Evolutionary conservation across 2,888 invertebrate species (phyloP).

Genomic region (Ichneumon xanthorius): DNA sequence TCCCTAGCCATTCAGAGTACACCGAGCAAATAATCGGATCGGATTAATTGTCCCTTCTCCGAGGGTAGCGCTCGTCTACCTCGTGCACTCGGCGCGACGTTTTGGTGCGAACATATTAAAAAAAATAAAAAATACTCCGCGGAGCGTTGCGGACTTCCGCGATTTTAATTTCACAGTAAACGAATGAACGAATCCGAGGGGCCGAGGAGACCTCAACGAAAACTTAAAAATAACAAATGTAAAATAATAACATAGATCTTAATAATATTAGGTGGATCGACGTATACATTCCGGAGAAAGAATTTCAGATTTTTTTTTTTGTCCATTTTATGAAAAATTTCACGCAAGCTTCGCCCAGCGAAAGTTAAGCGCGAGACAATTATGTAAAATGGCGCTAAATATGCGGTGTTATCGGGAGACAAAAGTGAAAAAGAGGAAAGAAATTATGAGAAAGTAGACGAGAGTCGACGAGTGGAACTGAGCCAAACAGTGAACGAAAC

Average conservation of each 20-base stretch:
- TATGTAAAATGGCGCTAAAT: constrained; percentile 11
- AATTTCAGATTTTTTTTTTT: constrained; percentile 23
- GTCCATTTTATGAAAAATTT: constrained; percentile 15
- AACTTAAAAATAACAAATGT: constrained; percentile 50
- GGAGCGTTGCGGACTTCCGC: constrained; percentile 56
- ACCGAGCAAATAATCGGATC: constrained; percentile 30
- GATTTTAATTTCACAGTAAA: constrained; percentile 21
- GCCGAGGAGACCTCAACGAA: constrained; percentile 47
- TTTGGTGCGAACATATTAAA: constrained; percentile 46
- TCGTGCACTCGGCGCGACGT: constrained; percentile 42
- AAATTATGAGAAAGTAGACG: constrained; percentile 30
- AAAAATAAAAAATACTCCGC: constrained; percentile 38
- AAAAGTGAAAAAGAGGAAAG: constrained; percentile 50
- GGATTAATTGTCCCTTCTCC: constrained; percentile 4
- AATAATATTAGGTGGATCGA: constrained; percentile 47
- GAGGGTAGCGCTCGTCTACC: constrained; percentile 25
- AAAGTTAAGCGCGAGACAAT: too few species aligned
- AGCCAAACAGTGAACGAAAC: constrained; percentile 51
- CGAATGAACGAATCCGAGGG: constrained; percentile 24
- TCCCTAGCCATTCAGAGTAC: constrained; percentile 75
- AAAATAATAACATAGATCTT: constrained; percentile 60
- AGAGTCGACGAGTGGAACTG: constrained; percentile 46
- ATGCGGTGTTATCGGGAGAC: constrained; percentile 18
- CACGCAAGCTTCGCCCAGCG: background rate
- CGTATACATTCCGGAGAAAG: constrained; percentile 60